Evolutionary conservation across 2,113 vertebrate genomes (phyloP), one percentile per base, ranked within the genome.

Genomic region (Crotalus helleri): DNA sequence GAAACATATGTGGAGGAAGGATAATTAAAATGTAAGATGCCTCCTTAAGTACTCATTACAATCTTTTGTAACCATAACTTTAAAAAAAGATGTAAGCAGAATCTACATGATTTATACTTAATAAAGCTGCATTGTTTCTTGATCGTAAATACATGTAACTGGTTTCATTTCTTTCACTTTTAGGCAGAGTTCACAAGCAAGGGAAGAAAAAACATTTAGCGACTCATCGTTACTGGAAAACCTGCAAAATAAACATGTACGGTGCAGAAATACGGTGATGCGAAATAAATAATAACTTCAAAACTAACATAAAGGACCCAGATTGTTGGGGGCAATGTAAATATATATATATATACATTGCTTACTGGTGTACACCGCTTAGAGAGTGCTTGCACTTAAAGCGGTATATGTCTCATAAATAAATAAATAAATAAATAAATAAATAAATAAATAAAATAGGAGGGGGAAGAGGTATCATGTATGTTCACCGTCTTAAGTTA

Each of bases 201-300:
- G 97, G 94, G 98, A 99, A 3, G 99, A 99, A 94, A 98, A 97
- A 85, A 97, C 97, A 95, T 99, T 99, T 97, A 98, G 97, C 96
- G 99, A 99, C 90, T 96, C 97, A 5, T 99, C 98, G 59, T 97
- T 99, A 97, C 97, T 99, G 97, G 99, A 99, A 98, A 99, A 99
- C 96, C 98, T 99, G 96, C 99, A 99, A 96, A 99, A 96, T 96
- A 98, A 99, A 98, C 99, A 99, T 96, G 99, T 99, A 98, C 99
- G 99, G 81, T 17, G 19, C 6, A 93, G 88, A 93, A 95, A 89
- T 92, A 39, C 1, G 9, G 11, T 19, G 91, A 54, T 33, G 0
- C 91, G 90, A 89, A 88, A 86, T 91, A 26, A 74, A 69, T 51
- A 44, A 2, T 19, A 92, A 91, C 2, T 93, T 91, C 7, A 81